Base-by-base conservation (phyloP, 1,140 invertebrate species). In the Lepidurus packardi region DNA sequence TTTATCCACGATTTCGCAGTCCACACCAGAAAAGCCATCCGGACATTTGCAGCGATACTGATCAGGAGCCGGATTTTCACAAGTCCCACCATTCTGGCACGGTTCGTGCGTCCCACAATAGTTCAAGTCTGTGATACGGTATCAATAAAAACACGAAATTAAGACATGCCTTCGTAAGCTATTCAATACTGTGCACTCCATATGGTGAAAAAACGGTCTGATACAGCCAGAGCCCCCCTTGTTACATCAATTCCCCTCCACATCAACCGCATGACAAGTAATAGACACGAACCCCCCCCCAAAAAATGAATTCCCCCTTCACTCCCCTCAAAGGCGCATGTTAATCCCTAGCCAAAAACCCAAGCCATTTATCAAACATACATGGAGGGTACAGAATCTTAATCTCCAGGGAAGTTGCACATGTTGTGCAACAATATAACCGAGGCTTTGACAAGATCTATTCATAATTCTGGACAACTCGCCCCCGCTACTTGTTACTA, bases 1-100 rank as follows among this genome's bases (percentile, higher is more conserved):
- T 74, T 89, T 87, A 82, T 90, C 85, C 16, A 88, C 84, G 76
- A 86, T 85, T 83, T 88, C 86, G 83, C 87, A 88, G 77, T 87
- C 86, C 13, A 82, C 83, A 24, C 85, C 85, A 6, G 83, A 83
- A 80, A 85, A 86, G 0, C 85, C 85, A 74, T 83, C 81, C 2
- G 84, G 81, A 79, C 85, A 86, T 9, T 82, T 81, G 81, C 87
- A 88, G 24, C 7, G 82, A 82, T 85, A 87, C 44, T 84, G 80
- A 80, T 86, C 85, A 0, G 85, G 83, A 0, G 80, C 82, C 6
- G 82, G 84, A 79, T 87, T 86, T 76, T 86, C 82, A 81, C 87
- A 87, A 1, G 82, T 84, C 9, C 86, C 87, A 42, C 86, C 85
- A 82, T 87, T 87, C 74, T 82, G 83, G 80, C 87, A 87, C 7